Percentiles rank a stretch among this genome's conserved stretches.
Conservation (phyloP, 2,113 vertebrate genomes). For the Gallinago media region DNA sequence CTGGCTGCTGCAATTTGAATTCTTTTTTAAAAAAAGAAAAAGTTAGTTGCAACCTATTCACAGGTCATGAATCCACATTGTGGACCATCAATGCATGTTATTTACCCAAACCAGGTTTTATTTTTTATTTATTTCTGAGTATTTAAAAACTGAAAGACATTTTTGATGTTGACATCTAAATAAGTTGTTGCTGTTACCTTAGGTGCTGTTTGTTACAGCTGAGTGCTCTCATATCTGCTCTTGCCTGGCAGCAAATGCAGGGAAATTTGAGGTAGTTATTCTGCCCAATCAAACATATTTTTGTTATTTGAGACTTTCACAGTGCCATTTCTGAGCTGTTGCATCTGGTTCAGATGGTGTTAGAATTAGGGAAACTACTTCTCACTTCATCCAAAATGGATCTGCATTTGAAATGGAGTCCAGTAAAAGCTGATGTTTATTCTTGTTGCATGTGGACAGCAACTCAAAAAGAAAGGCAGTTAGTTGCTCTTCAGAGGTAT, state of each 20-base stretch:
- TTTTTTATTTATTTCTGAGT: not conserved
- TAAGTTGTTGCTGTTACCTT: not conserved
- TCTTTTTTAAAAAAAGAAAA: not conserved
- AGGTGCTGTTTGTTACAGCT: not conserved
- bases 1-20: rapidly evolving
- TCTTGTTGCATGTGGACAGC: not conserved
- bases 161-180: not conserved
- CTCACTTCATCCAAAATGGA: not conserved
- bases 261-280: not conserved
- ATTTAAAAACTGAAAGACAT: not conserved
- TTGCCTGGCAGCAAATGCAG: not conserved
- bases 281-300: not conserved
- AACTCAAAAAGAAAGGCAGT: not conserved
- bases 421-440: not conserved
- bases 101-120: not conserved
- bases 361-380: not conserved
- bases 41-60: not conserved
- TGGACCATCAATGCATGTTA: not conserved
- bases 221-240: not conserved
- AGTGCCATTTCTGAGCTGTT: not conserved
- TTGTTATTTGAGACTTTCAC: not conserved
- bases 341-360: not conserved
- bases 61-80: not conserved
- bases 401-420: not conserved
- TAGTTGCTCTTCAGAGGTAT: not conserved